Conservation (phyloP, 2,113 vertebrate species). For the Dendrocopos noguchii region DNA sequence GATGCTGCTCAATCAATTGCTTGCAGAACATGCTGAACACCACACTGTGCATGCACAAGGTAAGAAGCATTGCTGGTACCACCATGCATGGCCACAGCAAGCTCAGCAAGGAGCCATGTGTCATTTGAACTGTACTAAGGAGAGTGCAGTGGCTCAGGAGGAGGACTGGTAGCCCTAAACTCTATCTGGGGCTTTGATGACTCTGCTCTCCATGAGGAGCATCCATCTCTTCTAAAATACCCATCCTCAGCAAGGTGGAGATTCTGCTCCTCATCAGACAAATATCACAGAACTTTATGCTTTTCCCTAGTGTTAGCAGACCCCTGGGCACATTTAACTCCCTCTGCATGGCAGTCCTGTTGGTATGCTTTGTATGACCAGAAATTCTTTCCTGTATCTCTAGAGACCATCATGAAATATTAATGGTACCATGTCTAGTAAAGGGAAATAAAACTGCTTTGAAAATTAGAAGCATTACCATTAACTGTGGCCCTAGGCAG, state of each 20-base stretch:
- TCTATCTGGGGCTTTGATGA: background rate
- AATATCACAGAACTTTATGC: background rate
- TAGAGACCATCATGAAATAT: background rate
- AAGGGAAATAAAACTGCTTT: background rate
- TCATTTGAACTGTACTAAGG: background rate
- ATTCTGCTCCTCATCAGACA: background rate
- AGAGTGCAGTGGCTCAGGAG: accelerated
- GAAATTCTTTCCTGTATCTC: background rate
- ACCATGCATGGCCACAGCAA: background rate
- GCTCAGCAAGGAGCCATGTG: accelerated
- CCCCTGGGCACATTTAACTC: background rate
- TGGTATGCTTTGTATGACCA: background rate
- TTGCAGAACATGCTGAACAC: background rate
- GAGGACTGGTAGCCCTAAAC: background rate
- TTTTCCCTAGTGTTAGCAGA: background rate
- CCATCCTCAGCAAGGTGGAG: background rate
- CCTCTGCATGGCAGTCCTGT: background rate
- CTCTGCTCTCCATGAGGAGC: background rate
- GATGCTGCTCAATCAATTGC: accelerated
- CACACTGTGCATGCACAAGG: background rate
- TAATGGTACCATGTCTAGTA: background rate
- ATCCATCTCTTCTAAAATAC: background rate
- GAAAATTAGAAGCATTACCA: background rate
- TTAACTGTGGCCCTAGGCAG: background rate
- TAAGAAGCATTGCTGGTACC: background rate